These are phyloP conservation scores for Malachius bipustulatus DNA, from an alignment of 2,888 invertebrate species.

Conservation along the genomic window DNA sequence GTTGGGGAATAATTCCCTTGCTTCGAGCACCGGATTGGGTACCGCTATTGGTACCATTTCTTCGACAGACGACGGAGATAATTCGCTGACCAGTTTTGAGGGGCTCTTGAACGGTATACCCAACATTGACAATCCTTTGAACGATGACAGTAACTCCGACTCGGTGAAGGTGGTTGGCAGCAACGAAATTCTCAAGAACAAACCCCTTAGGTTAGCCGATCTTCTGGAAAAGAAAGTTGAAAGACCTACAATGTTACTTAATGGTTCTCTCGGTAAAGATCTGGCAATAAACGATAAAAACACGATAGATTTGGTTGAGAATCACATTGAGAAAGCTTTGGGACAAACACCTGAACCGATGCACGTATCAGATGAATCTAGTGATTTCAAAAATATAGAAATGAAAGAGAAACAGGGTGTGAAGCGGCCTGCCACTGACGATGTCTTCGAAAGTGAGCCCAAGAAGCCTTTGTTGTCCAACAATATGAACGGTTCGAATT, in stretches of 20 bases:
- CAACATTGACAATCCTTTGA: slow-evolving; percentile 39
- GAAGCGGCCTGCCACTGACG: slow-evolving; percentile 33
- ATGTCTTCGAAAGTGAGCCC: slow-evolving; percentile 35
- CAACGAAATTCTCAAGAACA: slow-evolving; percentile 40
- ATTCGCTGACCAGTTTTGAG: slow-evolving; percentile 51
- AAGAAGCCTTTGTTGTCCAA: slow-evolving; percentile 34
- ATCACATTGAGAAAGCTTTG: slow-evolving; percentile 44
- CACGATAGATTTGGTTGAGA: slow-evolving; percentile 45
- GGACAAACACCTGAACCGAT: slow-evolving; percentile 28
- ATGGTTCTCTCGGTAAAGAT: slow-evolving; percentile 46
- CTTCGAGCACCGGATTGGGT: slow-evolving; percentile 45
- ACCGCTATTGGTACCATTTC: slow-evolving; percentile 37
- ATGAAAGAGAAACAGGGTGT: slow-evolving; percentile 33
- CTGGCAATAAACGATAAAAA: slow-evolving; percentile 46
- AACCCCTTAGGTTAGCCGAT: slow-evolving; percentile 66
- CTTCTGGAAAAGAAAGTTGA: slow-evolving; percentile 66
- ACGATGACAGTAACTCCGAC: slow-evolving; percentile 43
- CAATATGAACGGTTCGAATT: slow-evolving; percentile 27
- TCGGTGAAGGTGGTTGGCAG: slow-evolving; percentile 26
- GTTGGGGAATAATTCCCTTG: slow-evolving; percentile 43
- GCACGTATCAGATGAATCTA: slow-evolving; percentile 20
- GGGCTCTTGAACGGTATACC: slow-evolving; percentile 49
- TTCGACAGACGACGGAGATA: slow-evolving; percentile 44
- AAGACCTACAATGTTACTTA: slow-evolving; percentile 44
- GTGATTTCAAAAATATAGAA: too few species aligned